phyloP scores from a whole-genome alignment of 2,888 invertebrate species.

The Stenotaenia linearis region DNA sequence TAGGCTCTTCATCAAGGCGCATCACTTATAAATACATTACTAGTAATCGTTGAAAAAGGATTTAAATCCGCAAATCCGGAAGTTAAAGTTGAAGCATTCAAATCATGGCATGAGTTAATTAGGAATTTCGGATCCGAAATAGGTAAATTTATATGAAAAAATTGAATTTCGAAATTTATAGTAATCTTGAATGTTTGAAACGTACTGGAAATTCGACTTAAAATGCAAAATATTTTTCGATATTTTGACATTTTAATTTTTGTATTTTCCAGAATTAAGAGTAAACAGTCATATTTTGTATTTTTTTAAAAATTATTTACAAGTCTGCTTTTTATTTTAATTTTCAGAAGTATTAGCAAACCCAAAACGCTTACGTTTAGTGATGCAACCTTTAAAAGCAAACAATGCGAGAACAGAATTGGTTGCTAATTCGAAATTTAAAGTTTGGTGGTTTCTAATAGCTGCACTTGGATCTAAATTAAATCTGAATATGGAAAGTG shows the following conservation, averaged over 20 bases:
- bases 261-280: too few species aligned
- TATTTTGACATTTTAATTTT: too few species aligned
- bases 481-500: neutral
- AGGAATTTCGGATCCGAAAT: conserved; percentile 30
- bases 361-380: conserved; percentile 30
- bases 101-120: conserved; percentile 29
- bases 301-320: too few species aligned
- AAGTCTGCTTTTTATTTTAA: too few species aligned
- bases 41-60: conserved; percentile 29
- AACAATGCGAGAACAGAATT: conserved; percentile 27
- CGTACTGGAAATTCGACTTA: too few species aligned
- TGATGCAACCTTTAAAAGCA: conserved; percentile 32
- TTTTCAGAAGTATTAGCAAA: conserved; percentile 24
- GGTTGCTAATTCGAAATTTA: conserved; percentile 1
- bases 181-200: too few species aligned
- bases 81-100: conserved; percentile 31
- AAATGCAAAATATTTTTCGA: too few species aligned
- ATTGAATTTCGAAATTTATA: too few species aligned
- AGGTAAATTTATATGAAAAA: neutral
- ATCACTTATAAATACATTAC: conserved; percentile 27
- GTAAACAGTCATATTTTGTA: neutral
- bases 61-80: conserved; percentile 31
- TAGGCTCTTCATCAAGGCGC: conserved; percentile 31
- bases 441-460: conserved; percentile 17
- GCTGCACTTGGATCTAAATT: neutral